Percentiles rank a stretch among this genome's conserved stretches.
Evolutionary conservation across 2,888 invertebrate species (phyloP).

Genomic region (Allolobophora icterica): DNA sequence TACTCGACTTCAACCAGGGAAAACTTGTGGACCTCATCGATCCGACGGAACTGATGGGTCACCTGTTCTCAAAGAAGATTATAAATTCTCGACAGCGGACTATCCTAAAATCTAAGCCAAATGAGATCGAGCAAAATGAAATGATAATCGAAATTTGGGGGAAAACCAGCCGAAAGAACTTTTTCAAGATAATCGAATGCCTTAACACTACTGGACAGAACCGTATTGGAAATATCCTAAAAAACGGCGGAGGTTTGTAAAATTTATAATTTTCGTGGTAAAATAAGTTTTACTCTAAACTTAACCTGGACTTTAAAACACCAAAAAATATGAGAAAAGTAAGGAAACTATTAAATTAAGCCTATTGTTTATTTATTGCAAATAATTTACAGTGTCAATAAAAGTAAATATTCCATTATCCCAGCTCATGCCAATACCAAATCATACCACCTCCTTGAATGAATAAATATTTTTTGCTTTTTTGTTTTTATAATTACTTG

Average conservation of each 20-base stretch:
- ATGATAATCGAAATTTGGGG: background rate
- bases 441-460: too few relatives aligned
- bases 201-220: background rate
- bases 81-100: background rate
- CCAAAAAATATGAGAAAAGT: too few relatives aligned
- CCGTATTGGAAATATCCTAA: background rate
- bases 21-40: background rate
- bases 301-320: too few relatives aligned
- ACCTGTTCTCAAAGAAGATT: background rate
- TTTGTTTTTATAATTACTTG: too few relatives aligned
- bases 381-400: too few relatives aligned
- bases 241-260: background rate
- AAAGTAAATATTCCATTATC: too few relatives aligned
- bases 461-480: too few relatives aligned
- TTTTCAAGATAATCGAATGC: background rate
- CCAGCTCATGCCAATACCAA: too few relatives aligned
- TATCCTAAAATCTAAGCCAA: background rate
- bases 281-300: too few relatives aligned
- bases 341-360: too few relatives aligned
- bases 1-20: background rate
- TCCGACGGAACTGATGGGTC: background rate
- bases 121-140: background rate
- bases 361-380: too few relatives aligned
- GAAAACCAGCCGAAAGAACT: background rate
- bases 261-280: background rate